These are phyloP conservation scores for Scaptomyza parva DNA, from an alignment of 2,888 invertebrate species.

Conservation along the genomic window DNA sequence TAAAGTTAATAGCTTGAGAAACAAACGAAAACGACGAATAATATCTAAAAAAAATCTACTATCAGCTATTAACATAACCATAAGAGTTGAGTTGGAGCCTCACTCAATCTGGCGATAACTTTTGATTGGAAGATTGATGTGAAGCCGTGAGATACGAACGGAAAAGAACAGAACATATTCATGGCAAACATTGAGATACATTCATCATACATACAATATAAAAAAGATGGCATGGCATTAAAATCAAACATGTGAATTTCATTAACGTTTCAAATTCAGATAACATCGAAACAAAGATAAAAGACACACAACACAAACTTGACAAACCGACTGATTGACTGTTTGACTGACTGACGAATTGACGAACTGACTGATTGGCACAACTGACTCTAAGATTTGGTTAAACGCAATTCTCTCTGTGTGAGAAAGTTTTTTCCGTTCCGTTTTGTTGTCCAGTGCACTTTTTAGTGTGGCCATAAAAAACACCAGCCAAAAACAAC, in stretches of 20 bases:
- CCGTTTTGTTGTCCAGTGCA: slow-evolving; percentile 72
- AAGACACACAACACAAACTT: slow-evolving; percentile 34
- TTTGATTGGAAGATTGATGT: slow-evolving; percentile 60
- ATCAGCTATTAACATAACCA: slow-evolving; percentile 56
- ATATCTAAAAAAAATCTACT: slow-evolving; percentile 18
- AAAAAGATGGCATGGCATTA: slow-evolving; percentile 58
- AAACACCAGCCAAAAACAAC: slow-evolving; percentile 51
- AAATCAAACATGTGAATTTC: slow-evolving; percentile 74
- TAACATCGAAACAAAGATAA: slow-evolving; percentile 44
- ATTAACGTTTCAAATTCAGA: slow-evolving; percentile 63
- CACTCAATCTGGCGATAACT: slow-evolving; percentile 26
- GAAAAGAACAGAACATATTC: slow-evolving; percentile 3
- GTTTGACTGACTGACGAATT: slow-evolving; percentile 30
- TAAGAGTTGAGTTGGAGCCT: slow-evolving; percentile 30
- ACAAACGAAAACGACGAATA: slow-evolving; percentile 13
- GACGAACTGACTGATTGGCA: too few species aligned
- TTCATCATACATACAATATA: slow-evolving; percentile 60
- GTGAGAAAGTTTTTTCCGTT: slow-evolving; percentile 78
- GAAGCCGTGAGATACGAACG: slow-evolving; percentile 14
- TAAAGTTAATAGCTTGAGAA: slow-evolving; percentile 17
- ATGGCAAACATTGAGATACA: slow-evolving; percentile 51
- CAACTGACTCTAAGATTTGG: too few species aligned
- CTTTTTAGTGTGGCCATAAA: slow-evolving; percentile 74
- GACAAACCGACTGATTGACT: slow-evolving; percentile 18
- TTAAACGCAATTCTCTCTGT: slow-evolving; percentile 50